A percentile compares a stretch with the other conserved stretches of the same genome.
These are phyloP conservation scores for Setophaga petechia DNA, from an alignment of 2,113 vertebrate genomes.

Conservation along the genomic window DNA sequence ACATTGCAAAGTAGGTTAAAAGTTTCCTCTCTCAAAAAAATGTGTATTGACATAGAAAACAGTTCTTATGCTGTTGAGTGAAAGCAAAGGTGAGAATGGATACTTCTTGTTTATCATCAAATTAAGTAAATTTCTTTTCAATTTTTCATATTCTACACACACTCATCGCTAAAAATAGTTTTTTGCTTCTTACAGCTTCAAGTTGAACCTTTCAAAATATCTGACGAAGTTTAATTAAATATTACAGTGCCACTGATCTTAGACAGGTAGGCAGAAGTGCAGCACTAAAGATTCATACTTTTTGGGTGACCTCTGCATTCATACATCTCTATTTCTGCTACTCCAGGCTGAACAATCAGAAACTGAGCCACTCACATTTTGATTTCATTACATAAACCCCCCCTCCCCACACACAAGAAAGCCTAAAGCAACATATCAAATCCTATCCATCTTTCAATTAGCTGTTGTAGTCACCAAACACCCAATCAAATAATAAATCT, in stretches of 20 bases:
- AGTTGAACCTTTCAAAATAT: background rate
- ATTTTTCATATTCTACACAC: background rate
- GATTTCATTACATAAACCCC: background rate
- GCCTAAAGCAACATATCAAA: background rate
- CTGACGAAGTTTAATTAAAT: background rate
- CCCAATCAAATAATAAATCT: background rate
- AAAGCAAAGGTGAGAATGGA: background rate
- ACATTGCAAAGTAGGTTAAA: slow-evolving; percentile 76
- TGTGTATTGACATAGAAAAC: slow-evolving; percentile 38
- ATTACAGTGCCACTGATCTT: background rate
- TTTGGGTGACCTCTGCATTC: background rate
- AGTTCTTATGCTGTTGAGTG: background rate
- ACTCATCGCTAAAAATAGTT: background rate
- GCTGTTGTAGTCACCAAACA: background rate
- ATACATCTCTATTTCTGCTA: background rate
- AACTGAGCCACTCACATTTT: background rate
- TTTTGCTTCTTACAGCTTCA: background rate
- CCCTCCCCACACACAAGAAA: background rate
- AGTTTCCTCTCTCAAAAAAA: slow-evolving; percentile 51
- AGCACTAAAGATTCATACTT: background rate
- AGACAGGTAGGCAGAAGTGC: background rate
- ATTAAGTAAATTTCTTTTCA: background rate
- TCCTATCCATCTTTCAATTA: background rate
- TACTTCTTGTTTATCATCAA: background rate
- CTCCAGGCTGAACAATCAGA: background rate